Base-by-base conservation (phyloP, 2,888 invertebrate genomes). In the Punctoribates punctum region DNA sequence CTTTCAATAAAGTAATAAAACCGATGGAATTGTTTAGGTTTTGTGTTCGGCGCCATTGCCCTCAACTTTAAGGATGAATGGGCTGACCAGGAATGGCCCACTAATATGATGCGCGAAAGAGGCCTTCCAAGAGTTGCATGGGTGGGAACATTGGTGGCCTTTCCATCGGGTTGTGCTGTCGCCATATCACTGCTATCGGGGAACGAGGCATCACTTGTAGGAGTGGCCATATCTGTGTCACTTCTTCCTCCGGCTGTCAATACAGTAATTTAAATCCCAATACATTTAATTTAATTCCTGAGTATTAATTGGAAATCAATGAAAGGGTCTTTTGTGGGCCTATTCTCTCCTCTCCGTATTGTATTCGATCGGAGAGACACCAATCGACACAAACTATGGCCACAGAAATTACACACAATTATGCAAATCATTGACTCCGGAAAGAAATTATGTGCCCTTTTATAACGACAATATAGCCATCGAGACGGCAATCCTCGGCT, bases 181-280 rank as follows among this genome's bases (percentile, higher is more conserved):
- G 91, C 91, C 0, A 84, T 92, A 72, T 90, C 90, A 1, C 87
- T 92, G 15, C 84, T 92, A n/a, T 90, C 91, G 48, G 91, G 90
- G 75, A 90, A 92, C 83, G 88, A 90, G 5, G 90, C 90, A 0
- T 91, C 91, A 0, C 84, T 92, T 9, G 91, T 91, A 0, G 92
- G 92, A 5, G 92, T 92, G 6, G 92, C 92, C 5, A 92, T 92
- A 80, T 92, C 92, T 0, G 91, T 91, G 0, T 91, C 92, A 0
- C 83, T 92, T 20, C 84, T 92, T 77, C 92, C 92, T 0, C 91
- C 92, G 3, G 91, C 91, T 74, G 91, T 92, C 0, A 92, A 92
- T 84, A 89, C 91, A 77, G 93, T 85, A 81, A 79, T 77, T 79
- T 20, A n/a, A 27, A n/a, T n/a, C n/a, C n/a, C n/a, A n/a, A 6